Conservation (phyloP, 2,888 invertebrate species). For the Pandemis heparana region DNA sequence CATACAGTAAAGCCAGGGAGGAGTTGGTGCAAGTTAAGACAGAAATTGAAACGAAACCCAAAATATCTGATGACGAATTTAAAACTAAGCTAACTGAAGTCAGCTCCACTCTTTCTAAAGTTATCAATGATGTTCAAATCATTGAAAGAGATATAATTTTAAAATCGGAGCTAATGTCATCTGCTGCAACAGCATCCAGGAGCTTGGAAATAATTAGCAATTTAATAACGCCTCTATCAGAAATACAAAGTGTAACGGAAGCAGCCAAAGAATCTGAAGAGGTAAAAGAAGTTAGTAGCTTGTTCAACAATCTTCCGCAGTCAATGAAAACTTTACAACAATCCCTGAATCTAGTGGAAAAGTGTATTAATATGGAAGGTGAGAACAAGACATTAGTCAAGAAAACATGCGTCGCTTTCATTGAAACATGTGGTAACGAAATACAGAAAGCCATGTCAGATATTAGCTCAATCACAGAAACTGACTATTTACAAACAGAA, state of each 20-base stretch:
- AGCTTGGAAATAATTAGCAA: conserved; percentile 88
- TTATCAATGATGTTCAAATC: conserved; percentile 83
- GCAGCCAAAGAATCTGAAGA: conserved; percentile 79
- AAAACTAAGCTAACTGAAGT: conserved; percentile 58
- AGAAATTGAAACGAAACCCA: conserved; percentile 47
- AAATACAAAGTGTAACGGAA: conserved; percentile 87
- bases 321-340: conserved; percentile 88
- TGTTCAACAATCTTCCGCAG: conserved; percentile 84
- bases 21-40: conserved; percentile 59
- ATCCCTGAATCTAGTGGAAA: conserved; percentile 88
- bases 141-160: conserved; percentile 88
- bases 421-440: conserved; percentile 86
- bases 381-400: conserved; percentile 89
- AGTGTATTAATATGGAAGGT: conserved; percentile 89
- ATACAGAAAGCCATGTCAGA: conserved; percentile 84
- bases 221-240: conserved; percentile 86
- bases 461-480: conserved; percentile 72
- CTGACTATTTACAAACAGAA: conserved; percentile 73
- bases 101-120: conserved; percentile 74
- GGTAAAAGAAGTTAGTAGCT: conserved; percentile 72
- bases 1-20: conserved; percentile 68
- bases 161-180: conserved; percentile 88
- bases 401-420: conserved; percentile 88
- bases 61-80: conserved; percentile 60
- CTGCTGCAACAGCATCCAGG: conserved; percentile 87